Evolutionary conservation across 2,113 vertebrate species (phyloP), one percentile per base, ranked within the genome.

Genomic region (Ariopsis seemanni): DNA sequence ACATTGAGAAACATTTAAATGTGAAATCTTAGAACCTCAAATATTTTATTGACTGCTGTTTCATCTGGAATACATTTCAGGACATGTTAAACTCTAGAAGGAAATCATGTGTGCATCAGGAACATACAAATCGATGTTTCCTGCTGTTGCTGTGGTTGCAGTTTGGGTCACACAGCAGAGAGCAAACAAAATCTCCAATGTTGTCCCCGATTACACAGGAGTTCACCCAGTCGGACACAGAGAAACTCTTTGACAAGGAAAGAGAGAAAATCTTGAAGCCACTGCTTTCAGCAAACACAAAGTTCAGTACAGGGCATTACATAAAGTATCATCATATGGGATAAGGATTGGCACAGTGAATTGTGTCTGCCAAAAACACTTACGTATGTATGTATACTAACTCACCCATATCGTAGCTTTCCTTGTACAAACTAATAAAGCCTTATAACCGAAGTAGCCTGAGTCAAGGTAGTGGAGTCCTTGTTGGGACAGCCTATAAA

Each of bases 381-480:
- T 53, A 53, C 53, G 1, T 57, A 57, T 57, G 55, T 50, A 75
- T 17, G 48, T 20, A 0, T 90, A 42, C 42, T 42, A 42, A 42
- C 97, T 96, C 93, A 99, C 98, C 98, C 98, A 99, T 83, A 99
- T 90, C 0, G 97, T 97, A 82, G 94, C 94, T 81, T 94, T 96
- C 86, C 98, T 94, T 10, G 97, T 96, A 65, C 97, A 91, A 9
- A 96, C 94, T 42, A 97, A 98, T 79, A 96, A 92, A 10, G 97
- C 92, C 88, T 95, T 96, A 90, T 95, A 95, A 85, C 93, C 93
- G 85, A 96, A 91, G 92, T 95, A 97, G 7, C 97, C 96, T 0
- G 96, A 94, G 10, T 98, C 97, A 10, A 97, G 91, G 91, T 96
- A 99, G 90, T 99, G 97, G 90, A 99, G 94, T 72, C 98, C 98